Base-by-base conservation (phyloP, 2,113 vertebrate species). In the Eleginops maclovinus region DNA sequence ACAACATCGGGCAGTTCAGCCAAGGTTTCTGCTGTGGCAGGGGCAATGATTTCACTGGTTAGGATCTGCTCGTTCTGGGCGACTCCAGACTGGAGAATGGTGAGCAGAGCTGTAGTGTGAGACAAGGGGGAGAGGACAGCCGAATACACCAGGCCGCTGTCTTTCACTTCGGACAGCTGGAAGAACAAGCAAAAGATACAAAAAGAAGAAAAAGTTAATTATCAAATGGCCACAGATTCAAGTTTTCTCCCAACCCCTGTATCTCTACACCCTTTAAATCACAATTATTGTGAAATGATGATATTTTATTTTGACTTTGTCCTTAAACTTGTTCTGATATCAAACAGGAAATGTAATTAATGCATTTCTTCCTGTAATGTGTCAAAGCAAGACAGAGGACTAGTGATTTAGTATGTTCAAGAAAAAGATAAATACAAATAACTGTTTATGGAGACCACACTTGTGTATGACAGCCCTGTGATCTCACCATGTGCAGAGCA, bases 51-150 rank as follows among this genome's bases (percentile, higher is more conserved):
- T 9, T 76, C 58, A 0, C 19, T 6, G 9, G 58, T 63, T 21
- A 84, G 55, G 26, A 82, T 8, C 51, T 24, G 54, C 9, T 78
- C 59, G 21, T 83, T 84, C 58, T 54, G 65, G 0, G 59, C 15
- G 36, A 83, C 72, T 40, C 84, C 81, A 3, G 90, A 50, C 47
- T 73, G 74, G 21, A 97, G 79, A n/a, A 98, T 2, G 58, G 94
- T 95, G 77, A 99, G 95, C 76, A 97, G 5, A 16, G 95, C 94
- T 15, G 94, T 66, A 9, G 43, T 87, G 26, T 87, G 72, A 0
- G 96, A 96, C 51, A 97, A 73, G 0, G 95, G 95, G 0, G 96
- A 96, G 22, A 99, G 80, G 56, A 99, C 79, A 14, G 96, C 98
- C 0, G 96, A 95, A 78, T 87, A 66, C 12, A 92, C 75, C 15